Evolutionary conservation across 2,113 vertebrate species (phyloP), one percentile per base, ranked within the genome.

Genomic region (Cisticola juncidis): DNA sequence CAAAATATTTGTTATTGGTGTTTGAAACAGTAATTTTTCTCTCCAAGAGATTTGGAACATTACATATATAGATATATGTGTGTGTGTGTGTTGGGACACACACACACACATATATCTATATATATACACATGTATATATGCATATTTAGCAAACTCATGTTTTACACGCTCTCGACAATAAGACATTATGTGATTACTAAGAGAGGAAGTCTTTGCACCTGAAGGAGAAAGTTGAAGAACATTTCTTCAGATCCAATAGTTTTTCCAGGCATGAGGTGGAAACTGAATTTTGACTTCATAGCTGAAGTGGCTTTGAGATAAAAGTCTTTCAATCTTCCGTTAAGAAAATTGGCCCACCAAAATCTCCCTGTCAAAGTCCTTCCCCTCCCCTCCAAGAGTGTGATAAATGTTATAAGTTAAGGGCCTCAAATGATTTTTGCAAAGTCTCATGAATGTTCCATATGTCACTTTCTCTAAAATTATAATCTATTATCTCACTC

Each of bases 401-500:
- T 72, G 76, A 90, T 82, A 56, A 92, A 87, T 81, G 70, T n/a
- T 94, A 61, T 25, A 94, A 93, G 93, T 83, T 66, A 80, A 95
- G 81, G 48, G 36, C 92, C 92, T 93, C 38, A 92, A 90, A 95
- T 91, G 26, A 82, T 92, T 94, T 91, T 86, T 94, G 90, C 38
- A 28, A 93, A 88, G 92, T 76, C 86, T 94, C 58, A 40, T 94
- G 91, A 94, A 94, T 70, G 95, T 92, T 94, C 96, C 93, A 79
- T 92, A 89, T 95, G 94, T 84, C 68, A 95, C 94, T 97, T 93
- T 45, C 50, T 62, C 86, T 94, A 80, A 97, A 97, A 97, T 93
- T 85, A 69, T 95, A 89, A 94, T 95, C 92, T 96, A 88, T 97
- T 97, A 93, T 89, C 94, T 97, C 80, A 79, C 57, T 97, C 70